These are phyloP conservation scores for Cantharis rustica DNA, from an alignment of 2,888 invertebrate genomes.

Conservation along the genomic window DNA sequence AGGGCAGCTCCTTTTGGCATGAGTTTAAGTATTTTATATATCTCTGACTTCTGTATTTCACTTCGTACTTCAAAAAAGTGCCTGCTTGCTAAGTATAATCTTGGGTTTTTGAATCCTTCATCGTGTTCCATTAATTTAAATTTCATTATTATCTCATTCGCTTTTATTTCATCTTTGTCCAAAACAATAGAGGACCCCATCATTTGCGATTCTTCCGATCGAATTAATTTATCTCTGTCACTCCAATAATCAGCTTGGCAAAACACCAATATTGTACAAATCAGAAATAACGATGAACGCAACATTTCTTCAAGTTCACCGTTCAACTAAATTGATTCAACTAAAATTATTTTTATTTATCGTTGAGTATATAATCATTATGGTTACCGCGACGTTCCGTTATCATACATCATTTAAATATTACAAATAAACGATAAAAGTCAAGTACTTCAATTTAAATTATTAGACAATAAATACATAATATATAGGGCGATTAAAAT, in stretches of 20 bases:
- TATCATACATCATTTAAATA: no score
- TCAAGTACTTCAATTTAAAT: no score
- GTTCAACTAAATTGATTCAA: neutral
- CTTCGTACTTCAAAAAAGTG: conserved; percentile 68
- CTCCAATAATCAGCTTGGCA: conserved; percentile 25
- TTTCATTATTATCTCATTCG: conserved; percentile 43
- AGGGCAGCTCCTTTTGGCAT: conserved; percentile 78
- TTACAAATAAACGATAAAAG: no score
- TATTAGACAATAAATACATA: no score
- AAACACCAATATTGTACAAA: neutral
- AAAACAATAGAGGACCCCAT: conserved; percentile 32
- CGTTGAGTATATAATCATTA: no score
- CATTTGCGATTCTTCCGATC: conserved; percentile 8
- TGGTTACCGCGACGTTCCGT: no score
- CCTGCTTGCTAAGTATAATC: conserved; percentile 64
- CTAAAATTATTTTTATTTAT: neutral
- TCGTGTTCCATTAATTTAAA: conserved; percentile 45
- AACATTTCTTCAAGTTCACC: neutral
- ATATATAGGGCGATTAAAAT: no score
- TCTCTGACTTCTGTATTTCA: conserved; percentile 64
- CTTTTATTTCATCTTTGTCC: conserved; percentile 40
- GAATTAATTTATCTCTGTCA: conserved; percentile 24
- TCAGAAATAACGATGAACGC: neutral
- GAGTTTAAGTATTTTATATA: conserved; percentile 66
- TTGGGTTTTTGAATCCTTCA: conserved; percentile 42